These are phyloP conservation scores for Sacculina carcini DNA, from an alignment of 2,888 invertebrate species.

Conservation along the genomic window DNA sequence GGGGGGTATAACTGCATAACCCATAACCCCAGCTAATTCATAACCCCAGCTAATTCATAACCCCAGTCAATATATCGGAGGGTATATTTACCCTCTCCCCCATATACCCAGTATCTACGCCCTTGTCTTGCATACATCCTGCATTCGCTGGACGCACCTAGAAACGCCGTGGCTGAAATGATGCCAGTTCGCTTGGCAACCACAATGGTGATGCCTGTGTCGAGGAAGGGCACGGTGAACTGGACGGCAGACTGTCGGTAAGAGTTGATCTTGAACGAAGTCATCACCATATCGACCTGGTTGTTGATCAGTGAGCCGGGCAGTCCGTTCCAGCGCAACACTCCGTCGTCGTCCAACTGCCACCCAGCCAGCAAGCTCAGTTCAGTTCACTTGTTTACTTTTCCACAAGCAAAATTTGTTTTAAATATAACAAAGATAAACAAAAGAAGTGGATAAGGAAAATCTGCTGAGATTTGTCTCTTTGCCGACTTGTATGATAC, in stretches of 20 bases:
- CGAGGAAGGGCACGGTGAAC: conserved; percentile 86
- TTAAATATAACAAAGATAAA: background rate
- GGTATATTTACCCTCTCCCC: background rate
- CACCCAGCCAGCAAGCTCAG: background rate
- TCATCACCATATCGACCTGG: conserved; percentile 88
- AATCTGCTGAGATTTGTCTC: too few relatives aligned
- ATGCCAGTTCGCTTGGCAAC: conserved; percentile 86
- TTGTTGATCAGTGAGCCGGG: conserved; percentile 52
- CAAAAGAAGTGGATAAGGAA: background rate
- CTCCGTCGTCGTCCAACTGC: conserved; percentile 11
- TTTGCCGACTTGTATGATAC: too few relatives aligned
- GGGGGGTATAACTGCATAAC: too few relatives aligned
- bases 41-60: conserved; percentile 4
- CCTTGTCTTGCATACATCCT: background rate
- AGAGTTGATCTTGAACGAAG: conserved; percentile 60
- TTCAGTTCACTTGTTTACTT: background rate
- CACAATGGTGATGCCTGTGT: conserved; percentile 81
- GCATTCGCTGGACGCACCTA: conserved; percentile 8
- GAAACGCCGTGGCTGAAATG: conserved; percentile 63
- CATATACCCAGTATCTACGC: background rate
- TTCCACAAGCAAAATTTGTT: background rate
- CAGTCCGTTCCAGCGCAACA: conserved; percentile 12
- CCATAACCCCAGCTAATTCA: too few relatives aligned
- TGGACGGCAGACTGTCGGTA: conserved; percentile 79
- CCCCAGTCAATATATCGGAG: conserved; percentile 3